Base-by-base conservation (phyloP, 2,888 invertebrate genomes). In the Temnothorax ravouxi region DNA sequence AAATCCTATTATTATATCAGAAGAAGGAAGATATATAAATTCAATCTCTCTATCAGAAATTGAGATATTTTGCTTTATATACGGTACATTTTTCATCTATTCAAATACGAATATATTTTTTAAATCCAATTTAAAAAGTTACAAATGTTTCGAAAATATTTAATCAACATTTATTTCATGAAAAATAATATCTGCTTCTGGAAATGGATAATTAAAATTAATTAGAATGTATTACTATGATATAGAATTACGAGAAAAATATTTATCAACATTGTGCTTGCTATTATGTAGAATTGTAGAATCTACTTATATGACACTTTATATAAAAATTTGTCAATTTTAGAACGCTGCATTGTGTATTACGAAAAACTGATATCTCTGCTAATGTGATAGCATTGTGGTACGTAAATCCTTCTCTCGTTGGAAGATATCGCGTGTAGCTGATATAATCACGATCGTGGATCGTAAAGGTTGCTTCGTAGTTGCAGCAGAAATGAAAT, bases 401-500 rank as follows among this genome's bases (percentile, higher is more conserved):
- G n/a, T 66, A 74, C 38, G 47, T 80, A 80, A 79, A 80, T 80
- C 56, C 72, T 59, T 74, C 38, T 71, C 34, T 72, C 38, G 25
- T 74, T 50, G 75, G 34, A 74, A 59, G 59, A 72, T 79, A 79
- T 79, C 72, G 79, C 77, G 62, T 66, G 66, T 44, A 67, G 1
- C 41, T 15, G 34, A 64, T 61, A 44, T 56, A 61, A 66, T 66
- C 77, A 34, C 50, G 54, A 56, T 69, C 54, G 72, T 50, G 56
- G 47, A 50, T 79, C 47, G 71, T 44, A 41, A 47, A 71, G 69
- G 34, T 25, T 67, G 74, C 64, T 54, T 75, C 44, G 47, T 61
- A 56, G 47, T 54, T 72, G 74, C 34, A 74, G 59, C 75, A 84
- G 85, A 87, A 86, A 87, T 86, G 82, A 87, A 87, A 87, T 87